These are phyloP conservation scores for Meteorus colon DNA, from an alignment of 2,888 invertebrate species.

Conservation along the genomic window DNA sequence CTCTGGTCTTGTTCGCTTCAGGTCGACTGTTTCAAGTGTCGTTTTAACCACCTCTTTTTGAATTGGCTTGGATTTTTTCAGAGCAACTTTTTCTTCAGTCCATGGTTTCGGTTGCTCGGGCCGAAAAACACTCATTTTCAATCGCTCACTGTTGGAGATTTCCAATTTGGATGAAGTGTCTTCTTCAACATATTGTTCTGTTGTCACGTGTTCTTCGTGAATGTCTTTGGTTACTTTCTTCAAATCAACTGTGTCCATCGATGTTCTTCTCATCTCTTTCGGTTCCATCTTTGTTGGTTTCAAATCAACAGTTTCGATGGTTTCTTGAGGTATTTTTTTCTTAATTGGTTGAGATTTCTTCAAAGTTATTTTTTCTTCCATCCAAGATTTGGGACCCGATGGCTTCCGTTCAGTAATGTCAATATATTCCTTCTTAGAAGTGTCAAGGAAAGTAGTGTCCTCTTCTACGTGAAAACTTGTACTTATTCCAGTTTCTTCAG, in stretches of 20 bases:
- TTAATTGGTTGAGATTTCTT: constrained; percentile 62
- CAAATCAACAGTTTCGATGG: constrained; percentile 66
- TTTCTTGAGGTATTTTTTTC: constrained; percentile 61
- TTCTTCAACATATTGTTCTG: constrained; percentile 51
- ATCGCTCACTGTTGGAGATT: constrained; percentile 47
- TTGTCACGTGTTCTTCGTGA: constrained; percentile 39
- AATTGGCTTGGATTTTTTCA: constrained; percentile 63
- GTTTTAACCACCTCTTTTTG: constrained; percentile 61
- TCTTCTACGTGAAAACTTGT: constrained; percentile 62
- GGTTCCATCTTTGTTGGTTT: constrained; percentile 75
- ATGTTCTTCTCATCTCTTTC: constrained; percentile 57
- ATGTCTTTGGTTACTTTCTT: constrained; percentile 55
- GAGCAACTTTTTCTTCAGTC: constrained; percentile 66
- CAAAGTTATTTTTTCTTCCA: constrained; percentile 66
- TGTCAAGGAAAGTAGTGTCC: constrained; percentile 54
- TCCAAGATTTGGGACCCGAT: constrained; percentile 64
- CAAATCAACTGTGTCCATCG: constrained; percentile 56
- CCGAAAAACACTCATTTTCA: constrained; percentile 42
- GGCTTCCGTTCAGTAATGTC: constrained; percentile 50
- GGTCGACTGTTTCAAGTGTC: constrained; percentile 58
- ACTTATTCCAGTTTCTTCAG: constrained; percentile 70
- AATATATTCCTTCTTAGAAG: constrained; percentile 45
- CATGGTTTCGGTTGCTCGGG: constrained; percentile 62
- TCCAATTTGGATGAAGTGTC: constrained; percentile 56
- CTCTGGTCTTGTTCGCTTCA: constrained; percentile 64